Conservation (phyloP, 2,888 invertebrate genomes). For the Brachyptera putata region DNA sequence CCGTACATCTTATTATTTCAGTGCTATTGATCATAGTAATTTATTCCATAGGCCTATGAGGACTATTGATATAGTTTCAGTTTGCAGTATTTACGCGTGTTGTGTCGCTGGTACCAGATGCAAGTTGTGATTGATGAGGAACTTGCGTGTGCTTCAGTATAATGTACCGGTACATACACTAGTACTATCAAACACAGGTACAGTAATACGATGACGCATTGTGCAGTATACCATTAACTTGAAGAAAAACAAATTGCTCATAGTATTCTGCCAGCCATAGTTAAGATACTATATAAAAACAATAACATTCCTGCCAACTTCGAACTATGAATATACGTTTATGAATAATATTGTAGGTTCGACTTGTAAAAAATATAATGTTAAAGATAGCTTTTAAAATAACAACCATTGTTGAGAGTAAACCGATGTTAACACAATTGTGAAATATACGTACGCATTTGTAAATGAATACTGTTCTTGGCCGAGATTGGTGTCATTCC, state of each 20-base stretch:
- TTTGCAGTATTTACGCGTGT: background rate
- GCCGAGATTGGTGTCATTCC: too few species aligned
- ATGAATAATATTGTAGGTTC: constrained; percentile 3
- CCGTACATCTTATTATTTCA: too few species aligned
- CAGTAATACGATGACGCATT: background rate
- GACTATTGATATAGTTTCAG: too few species aligned
- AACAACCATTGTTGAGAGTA: background rate
- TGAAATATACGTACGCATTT: too few species aligned
- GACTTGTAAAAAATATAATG: background rate
- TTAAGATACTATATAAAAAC: background rate
- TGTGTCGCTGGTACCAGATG: too few species aligned
- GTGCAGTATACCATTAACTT: background rate
- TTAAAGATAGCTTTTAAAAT: constrained; percentile 3
- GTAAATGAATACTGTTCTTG: too few species aligned
- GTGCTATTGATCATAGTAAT: too few species aligned
- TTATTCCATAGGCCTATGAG: too few species aligned
- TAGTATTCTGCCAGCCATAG: constrained; percentile 5
- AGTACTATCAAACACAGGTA: background rate
- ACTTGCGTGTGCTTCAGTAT: background rate
- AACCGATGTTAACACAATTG: background rate
- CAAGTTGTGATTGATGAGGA: background rate
- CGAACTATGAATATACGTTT: background rate
- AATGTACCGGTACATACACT: background rate
- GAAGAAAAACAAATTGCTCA: background rate
- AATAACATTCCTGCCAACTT: constrained; percentile 5